Evolutionary conservation across 2,797 vertebrate genomes (phyloP).

Genomic region (Columba guinea): DNA sequence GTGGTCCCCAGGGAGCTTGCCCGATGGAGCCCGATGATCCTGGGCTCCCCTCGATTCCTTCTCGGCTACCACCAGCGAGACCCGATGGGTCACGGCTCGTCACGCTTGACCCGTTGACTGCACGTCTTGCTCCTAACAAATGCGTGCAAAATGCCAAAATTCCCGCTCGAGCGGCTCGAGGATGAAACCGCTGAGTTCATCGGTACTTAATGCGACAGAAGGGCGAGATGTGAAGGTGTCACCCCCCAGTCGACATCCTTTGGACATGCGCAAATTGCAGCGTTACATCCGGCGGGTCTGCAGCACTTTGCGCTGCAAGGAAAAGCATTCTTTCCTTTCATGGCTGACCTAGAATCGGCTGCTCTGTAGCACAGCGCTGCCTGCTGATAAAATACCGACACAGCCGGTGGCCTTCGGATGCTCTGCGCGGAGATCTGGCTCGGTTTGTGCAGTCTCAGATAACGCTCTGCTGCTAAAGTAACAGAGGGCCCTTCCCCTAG

Average conservation of each 20-base stretch:
- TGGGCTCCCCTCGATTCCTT: too few relatives aligned
- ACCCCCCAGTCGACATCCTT: conserved; percentile 10
- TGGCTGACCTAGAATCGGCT: conserved; percentile 67
- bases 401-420: conserved; percentile 50
- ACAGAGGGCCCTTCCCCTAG: background rate
- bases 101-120: background rate
- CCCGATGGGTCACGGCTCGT: background rate
- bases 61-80: background rate
- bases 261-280: background rate
- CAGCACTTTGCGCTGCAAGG: background rate
- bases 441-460: background rate
- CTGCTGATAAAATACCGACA: conserved; percentile 63
- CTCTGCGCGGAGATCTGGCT: background rate
- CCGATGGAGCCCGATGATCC: too few relatives aligned
- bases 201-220: background rate
- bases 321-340: conserved; percentile 33
- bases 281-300: background rate
- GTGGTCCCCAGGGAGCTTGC: background rate
- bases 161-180: background rate
- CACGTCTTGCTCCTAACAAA: background rate
- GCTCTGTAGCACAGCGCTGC: conserved; percentile 69
- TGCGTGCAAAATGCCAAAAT: background rate
- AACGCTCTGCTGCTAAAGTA: background rate
- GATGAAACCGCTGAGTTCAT: conserved; percentile 12
- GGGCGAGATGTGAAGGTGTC: background rate